These are phyloP conservation scores for Dasyornis broadbenti DNA, from an alignment of 2,113 vertebrate species.

Conservation along the genomic window DNA sequence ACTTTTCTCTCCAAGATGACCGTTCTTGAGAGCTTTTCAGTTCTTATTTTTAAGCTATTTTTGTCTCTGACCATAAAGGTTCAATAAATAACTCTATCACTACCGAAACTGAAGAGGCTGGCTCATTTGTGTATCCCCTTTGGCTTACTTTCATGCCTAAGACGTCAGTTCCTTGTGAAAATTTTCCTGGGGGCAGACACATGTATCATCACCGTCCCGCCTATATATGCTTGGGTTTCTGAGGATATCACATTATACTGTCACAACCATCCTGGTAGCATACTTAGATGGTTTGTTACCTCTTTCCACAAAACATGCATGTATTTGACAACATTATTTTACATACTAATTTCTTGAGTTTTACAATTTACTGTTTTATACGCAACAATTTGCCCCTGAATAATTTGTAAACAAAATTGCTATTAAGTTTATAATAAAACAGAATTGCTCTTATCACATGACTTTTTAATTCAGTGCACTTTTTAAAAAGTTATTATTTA, in stretches of 20 bases:
- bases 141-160: neutral
- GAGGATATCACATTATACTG: neutral
- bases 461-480: neutral
- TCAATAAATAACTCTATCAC: neutral
- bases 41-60: neutral
- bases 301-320: neutral
- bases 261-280: neutral
- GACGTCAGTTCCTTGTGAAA: neutral
- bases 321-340: accelerated
- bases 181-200: accelerated
- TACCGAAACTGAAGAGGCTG: neutral
- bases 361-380: neutral
- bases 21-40: neutral
- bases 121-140: neutral
- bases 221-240: neutral
- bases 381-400: accelerated
- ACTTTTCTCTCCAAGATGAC: neutral
- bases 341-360: neutral
- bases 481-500: neutral
- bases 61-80: neutral
- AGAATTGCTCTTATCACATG: neutral
- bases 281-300: neutral
- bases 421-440: neutral
- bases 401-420: neutral
- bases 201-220: neutral